A percentile compares a stretch with the other conserved stretches of the same genome.
These are phyloP conservation scores for Seira ritae DNA, from an alignment of 2,888 invertebrate species.

Conservation along the genomic window DNA sequence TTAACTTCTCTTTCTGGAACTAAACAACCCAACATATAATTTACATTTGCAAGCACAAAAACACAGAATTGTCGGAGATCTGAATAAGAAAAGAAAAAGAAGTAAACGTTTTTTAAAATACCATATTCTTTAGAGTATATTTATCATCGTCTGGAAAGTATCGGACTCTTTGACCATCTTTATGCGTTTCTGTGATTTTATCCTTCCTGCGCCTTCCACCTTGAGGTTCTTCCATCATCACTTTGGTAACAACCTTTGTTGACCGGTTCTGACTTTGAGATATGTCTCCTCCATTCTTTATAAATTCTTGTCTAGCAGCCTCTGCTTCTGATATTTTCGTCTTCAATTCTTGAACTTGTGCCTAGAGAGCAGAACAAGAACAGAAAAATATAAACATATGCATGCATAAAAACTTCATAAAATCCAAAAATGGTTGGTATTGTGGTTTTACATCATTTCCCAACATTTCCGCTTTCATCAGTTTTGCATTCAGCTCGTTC, in stretches of 20 bases:
- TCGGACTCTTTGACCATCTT: constrained; percentile 83
- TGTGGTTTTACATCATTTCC: constrained; percentile 83
- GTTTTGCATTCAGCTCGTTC: constrained; percentile 92
- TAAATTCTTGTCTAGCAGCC: constrained; percentile 70
- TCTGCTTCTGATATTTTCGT: constrained; percentile 76
- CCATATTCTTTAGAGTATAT: constrained; percentile 89
- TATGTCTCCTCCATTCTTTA: constrained; percentile 60
- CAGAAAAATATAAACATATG: constrained; percentile 6
- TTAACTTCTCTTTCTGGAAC: constrained; percentile 84
- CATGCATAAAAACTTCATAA: too few species aligned
- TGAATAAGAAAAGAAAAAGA: constrained; percentile 27
- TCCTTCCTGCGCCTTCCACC: constrained; percentile 56
- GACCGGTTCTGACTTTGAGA: neutral
- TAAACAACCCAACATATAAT: constrained; percentile 66
- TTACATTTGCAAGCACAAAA: neutral
- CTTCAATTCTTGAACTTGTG: constrained; percentile 84
- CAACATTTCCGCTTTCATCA: constrained; percentile 95
- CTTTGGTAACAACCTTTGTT: constrained; percentile 68
- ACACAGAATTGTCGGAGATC: constrained; percentile 22
- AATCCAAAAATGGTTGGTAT: too few species aligned
- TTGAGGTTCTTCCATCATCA: constrained; percentile 55
- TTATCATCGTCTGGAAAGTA: constrained; percentile 95
- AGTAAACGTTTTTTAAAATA: constrained; percentile 69
- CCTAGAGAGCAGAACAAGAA: constrained; percentile 74
- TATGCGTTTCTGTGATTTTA: constrained; percentile 81